A percentile compares a stretch with the other conserved stretches of the same genome.
Evolutionary conservation across 2,113 vertebrate species (phyloP).

Genomic region (Cariama cristata): DNA sequence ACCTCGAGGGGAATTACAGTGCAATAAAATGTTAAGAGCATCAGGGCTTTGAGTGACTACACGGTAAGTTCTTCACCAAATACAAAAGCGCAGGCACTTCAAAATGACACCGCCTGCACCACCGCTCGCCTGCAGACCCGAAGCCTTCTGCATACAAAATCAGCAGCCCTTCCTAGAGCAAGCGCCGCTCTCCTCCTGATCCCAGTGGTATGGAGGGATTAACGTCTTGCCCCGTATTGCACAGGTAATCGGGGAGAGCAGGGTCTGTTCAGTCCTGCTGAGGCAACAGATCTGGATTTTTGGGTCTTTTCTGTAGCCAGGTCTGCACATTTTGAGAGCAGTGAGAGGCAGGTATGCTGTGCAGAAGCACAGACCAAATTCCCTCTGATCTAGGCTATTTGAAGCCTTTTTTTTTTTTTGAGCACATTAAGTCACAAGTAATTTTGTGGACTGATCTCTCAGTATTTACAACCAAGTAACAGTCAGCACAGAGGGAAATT

Average conservation of each 20-base stretch:
- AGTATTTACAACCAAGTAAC: neutral
- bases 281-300: neutral
- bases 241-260: neutral
- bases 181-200: neutral
- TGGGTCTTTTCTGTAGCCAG: neutral
- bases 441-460: neutral
- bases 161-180: neutral
- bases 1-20: conserved; percentile 36
- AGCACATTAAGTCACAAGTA: neutral
- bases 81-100: neutral
- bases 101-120: neutral
- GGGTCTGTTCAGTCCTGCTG: neutral
- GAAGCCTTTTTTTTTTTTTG: neutral
- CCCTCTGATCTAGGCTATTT: neutral
- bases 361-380: neutral
- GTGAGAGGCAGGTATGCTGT: neutral
- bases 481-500: neutral
- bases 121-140: neutral
- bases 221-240: accelerated
- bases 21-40: conserved; percentile 44
- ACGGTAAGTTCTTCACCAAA: conserved; percentile 6
- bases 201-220: neutral
- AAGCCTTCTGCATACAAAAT: neutral
- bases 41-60: neutral
- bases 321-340: neutral